Evolutionary conservation across 1,140 invertebrate species (phyloP).

Genomic region (Zaprionus inermis): DNA sequence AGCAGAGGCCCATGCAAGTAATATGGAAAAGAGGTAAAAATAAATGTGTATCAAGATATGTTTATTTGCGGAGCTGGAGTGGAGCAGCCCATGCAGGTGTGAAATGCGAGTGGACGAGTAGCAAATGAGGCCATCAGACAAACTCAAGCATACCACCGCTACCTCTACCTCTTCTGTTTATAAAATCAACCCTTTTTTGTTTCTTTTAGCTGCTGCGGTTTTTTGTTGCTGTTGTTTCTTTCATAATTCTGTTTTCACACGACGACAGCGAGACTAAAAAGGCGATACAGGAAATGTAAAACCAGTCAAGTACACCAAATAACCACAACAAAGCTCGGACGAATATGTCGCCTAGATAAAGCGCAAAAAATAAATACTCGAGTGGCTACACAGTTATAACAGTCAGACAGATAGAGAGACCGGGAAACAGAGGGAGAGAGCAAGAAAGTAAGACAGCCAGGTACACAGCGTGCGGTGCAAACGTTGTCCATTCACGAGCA

Average conservation of each 20-base stretch:
- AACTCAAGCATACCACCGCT: slow-evolving; percentile 15
- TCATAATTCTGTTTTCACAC: slow-evolving; percentile 64
- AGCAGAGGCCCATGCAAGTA: slow-evolving; percentile 26
- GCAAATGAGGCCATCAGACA: slow-evolving; percentile 45
- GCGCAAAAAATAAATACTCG: slow-evolving; percentile 25
- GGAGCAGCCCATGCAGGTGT: slow-evolving; percentile 62
- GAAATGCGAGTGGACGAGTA: slow-evolving; percentile 64
- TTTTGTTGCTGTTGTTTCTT: slow-evolving; percentile 39
- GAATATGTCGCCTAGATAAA: slow-evolving; percentile 41
- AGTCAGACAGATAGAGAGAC: slow-evolving; percentile 2
- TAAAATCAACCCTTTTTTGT: slow-evolving; percentile 52
- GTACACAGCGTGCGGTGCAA: slow-evolving; percentile 11
- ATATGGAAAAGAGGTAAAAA: slow-evolving; percentile 51
- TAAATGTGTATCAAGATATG: slow-evolving; percentile 58
- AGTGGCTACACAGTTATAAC: slow-evolving; percentile 35
- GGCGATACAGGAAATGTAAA: slow-evolving; percentile 78
- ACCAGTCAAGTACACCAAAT: slow-evolving; percentile 65
- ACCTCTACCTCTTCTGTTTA: not conserved
- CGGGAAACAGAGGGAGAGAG: not conserved
- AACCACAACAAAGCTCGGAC: slow-evolving; percentile 63
- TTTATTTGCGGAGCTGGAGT: slow-evolving; percentile 42
- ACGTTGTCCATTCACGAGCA: slow-evolving; percentile 38
- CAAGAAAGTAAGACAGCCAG: not conserved
- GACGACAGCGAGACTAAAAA: slow-evolving; percentile 58
- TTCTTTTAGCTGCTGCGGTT: slow-evolving; percentile 66